Evolutionary conservation across 2,113 vertebrate species (phyloP), one percentile per base, ranked within the genome.

Genomic region (Dendropsophus ebraccatus): DNA sequence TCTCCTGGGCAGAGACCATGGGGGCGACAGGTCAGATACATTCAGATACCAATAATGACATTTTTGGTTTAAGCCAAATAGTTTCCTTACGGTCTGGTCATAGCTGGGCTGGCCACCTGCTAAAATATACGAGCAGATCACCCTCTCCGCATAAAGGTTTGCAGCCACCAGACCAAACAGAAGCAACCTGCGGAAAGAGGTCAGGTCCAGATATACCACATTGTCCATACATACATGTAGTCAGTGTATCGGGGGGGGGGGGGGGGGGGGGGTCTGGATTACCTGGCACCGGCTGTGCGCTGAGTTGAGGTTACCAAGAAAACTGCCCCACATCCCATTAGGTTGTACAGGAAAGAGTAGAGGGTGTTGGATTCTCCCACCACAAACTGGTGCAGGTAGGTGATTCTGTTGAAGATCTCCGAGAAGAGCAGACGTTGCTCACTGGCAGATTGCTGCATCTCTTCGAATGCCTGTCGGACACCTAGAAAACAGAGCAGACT

Each of bases 371-470:
- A 91, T 84, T 96, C 95, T 14, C 93, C 91, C 90, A 96, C 86
- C 70, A 96, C 89, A 89, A 96, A 95, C 47, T 88, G 94, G 81
- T 95, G 95, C 84, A 96, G 90, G 89, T 94, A 95, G 52, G 93
- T 89, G 1, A 96, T 91, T 14, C 94, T 91, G 90, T 92, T 92
- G 69, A 95, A 96, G 87, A 96, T 94, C 70, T 96, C 94, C 0
- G 94, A 93, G 83, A 95, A 93, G 9, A 90, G 91, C 87, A 94
- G 89, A 85, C 95, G 94, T 90, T 96, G 95, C 82, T 94, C 91
- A 37, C 80, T 90, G 12, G 94, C 94, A 0, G 90, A 91, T 12
- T 90, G 88, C 88, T 90, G 93, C 87, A 96, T 90, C 85, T 95
- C 93, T 0, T 89, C 90, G 89, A 95, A 95, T 17, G 95, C 89